Evolutionary conservation across 2,113 vertebrate genomes (phyloP).

Genomic region (Ophthalmolycus amberensis): DNA sequence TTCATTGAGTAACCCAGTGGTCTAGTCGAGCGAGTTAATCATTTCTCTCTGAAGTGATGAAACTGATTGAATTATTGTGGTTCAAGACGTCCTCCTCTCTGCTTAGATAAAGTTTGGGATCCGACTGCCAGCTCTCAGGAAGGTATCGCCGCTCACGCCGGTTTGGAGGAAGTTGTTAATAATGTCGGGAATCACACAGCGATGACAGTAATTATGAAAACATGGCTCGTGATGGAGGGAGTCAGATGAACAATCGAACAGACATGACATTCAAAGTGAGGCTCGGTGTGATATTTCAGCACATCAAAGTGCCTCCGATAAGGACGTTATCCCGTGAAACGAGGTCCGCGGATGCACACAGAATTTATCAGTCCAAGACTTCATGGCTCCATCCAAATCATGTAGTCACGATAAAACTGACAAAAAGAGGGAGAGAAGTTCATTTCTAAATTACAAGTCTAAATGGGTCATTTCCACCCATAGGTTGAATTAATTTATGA

Average conservation of each 20-base stretch:
- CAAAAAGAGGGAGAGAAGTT: slow-evolving; percentile 77
- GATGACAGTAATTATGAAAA: slow-evolving; percentile 68
- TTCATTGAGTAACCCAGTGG: slow-evolving; percentile 76
- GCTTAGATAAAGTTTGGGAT: slow-evolving; percentile 72
- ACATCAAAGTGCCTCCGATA: slow-evolving; percentile 80
- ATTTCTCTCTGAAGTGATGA: slow-evolving; percentile 82
- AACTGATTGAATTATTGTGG: slow-evolving; percentile 82
- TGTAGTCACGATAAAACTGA: slow-evolving; percentile 76
- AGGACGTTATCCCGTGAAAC: slow-evolving; percentile 70
- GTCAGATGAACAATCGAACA: slow-evolving; percentile 62
- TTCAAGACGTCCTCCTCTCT: slow-evolving; percentile 59
- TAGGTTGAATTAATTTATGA: slow-evolving; percentile 79
- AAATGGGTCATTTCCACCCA: slow-evolving; percentile 82
- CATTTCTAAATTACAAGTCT: slow-evolving; percentile 78
- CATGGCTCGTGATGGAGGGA: slow-evolving; percentile 48
- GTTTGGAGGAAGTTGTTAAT: slow-evolving; percentile 52
- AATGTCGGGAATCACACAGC: slow-evolving; percentile 49
- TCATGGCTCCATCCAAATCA: slow-evolving; percentile 76
- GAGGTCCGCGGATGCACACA: slow-evolving; percentile 63
- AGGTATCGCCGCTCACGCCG: slow-evolving; percentile 34
- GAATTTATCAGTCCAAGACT: slow-evolving; percentile 75
- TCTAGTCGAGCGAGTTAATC: slow-evolving; percentile 77
- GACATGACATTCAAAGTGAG: slow-evolving; percentile 60
- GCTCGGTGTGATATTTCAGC: slow-evolving; percentile 58
- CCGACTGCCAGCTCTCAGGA: slow-evolving; percentile 47